Percentiles rank a stretch among this genome's conserved stretches.
Conservation (phyloP, 1,140 invertebrate species). For the Phthorimaea operculella region DNA sequence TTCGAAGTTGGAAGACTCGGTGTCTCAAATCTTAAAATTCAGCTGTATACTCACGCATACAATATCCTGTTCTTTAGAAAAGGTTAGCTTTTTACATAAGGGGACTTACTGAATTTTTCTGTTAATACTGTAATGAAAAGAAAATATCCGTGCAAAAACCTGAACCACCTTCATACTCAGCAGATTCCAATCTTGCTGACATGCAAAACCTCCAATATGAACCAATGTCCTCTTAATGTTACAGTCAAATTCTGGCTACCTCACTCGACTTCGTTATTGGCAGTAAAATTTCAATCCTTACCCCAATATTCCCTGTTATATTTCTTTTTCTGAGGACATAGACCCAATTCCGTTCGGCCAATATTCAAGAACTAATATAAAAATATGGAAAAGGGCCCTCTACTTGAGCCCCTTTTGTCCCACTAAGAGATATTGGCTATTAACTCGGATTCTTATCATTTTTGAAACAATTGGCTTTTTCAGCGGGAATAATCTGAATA, state of each 20-base stretch:
- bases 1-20: no score
- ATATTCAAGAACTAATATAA: conserved; percentile 35
- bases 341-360: conserved; percentile 24
- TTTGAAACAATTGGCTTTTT: conserved; percentile 1
- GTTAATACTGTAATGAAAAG: no score
- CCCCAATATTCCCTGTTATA: conserved; percentile 18
- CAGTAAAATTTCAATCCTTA: conserved; percentile 21
- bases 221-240: neutral
- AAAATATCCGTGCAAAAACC: no score
- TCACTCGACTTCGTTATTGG: neutral
- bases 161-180: no score
- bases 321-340: conserved; percentile 21
- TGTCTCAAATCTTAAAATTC: no score
- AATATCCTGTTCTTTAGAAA: no score
- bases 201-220: no score
- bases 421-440: conserved; percentile 15
- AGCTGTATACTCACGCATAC: no score
- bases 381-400: conserved; percentile 21
- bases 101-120: no score
- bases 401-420: conserved; percentile 15
- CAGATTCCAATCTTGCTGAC: no score
- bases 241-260: neutral
- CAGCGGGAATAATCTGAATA: no score
- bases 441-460: conserved; percentile 10
- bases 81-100: no score